phyloP scores from a whole-genome alignment of 2,888 invertebrate species.

The Lamellibrachia satsuma region DNA sequence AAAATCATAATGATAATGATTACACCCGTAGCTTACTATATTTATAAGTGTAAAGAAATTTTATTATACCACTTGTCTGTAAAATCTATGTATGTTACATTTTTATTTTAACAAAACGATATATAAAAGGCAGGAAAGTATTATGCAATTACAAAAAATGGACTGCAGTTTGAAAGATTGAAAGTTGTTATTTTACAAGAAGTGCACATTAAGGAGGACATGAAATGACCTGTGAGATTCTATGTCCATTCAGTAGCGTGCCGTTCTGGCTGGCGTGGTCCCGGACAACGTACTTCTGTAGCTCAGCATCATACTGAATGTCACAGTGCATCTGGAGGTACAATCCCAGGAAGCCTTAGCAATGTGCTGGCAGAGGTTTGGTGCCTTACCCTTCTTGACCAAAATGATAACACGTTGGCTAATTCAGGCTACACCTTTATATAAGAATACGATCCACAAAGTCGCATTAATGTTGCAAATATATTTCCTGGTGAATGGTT shows the following conservation, averaged over 20 bases:
- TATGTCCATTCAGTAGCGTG: conserved; percentile 70
- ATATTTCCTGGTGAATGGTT: background rate
- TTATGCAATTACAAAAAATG: background rate
- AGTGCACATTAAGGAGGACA: background rate
- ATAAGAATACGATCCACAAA: background rate
- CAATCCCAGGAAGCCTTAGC: background rate
- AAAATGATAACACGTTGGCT: background rate
- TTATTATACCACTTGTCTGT: too few species aligned
- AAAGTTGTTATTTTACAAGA: background rate
- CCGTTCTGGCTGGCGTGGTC: conserved; percentile 91
- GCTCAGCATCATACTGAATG: conserved; percentile 53
- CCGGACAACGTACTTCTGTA: conserved; percentile 54
- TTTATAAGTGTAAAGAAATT: background rate
- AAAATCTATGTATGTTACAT: too few species aligned
- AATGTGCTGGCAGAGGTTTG: background rate
- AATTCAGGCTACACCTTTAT: background rate
- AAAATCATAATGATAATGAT: background rate
- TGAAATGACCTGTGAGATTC: conserved; percentile 65
- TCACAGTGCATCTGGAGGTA: conserved; percentile 59
- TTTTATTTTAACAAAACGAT: too few species aligned
- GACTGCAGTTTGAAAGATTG: background rate
- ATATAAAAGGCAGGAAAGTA: background rate
- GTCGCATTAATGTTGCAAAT: background rate
- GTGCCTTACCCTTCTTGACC: background rate
- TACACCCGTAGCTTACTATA: too few species aligned